Conservation (phyloP, 1,140 invertebrate genomes). For the Ectropis grisescens region DNA sequence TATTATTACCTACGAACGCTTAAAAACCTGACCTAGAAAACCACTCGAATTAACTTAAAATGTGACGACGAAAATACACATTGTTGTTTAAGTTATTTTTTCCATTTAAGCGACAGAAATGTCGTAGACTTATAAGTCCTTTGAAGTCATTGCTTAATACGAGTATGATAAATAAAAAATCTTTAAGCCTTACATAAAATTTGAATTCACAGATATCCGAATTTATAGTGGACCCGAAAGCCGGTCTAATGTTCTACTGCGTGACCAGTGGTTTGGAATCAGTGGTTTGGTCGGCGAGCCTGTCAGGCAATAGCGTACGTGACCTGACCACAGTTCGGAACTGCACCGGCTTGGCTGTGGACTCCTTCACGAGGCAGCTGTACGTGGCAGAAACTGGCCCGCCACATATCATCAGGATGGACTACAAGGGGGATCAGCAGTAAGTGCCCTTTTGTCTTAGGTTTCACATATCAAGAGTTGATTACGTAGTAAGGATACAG, state of each 20-base stretch:
- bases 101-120: too few relatives aligned
- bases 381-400: conserved; percentile 77
- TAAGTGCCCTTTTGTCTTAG: conserved; percentile 39
- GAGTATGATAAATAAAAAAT: too few relatives aligned
- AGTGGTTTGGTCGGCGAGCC: conserved; percentile 19
- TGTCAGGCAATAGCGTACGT: conserved; percentile 15
- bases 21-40: too few relatives aligned
- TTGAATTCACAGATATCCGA: conserved; percentile 65
- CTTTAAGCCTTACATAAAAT: too few relatives aligned
- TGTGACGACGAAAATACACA: too few relatives aligned
- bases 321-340: conserved; percentile 26
- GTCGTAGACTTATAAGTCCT: too few relatives aligned
- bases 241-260: conserved; percentile 72
- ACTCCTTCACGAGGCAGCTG: conserved; percentile 74
- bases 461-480: too few relatives aligned
- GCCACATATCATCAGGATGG: conserved; percentile 73
- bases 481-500: too few relatives aligned
- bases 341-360: conserved; percentile 77
- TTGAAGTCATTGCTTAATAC: too few relatives aligned
- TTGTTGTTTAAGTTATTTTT: too few relatives aligned
- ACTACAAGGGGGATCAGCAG: conserved; percentile 73
- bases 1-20: too few relatives aligned
- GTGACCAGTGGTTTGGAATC: conserved; percentile 16
- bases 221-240: conserved; percentile 66
- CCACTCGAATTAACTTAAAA: too few relatives aligned